Conservation (phyloP, 2,797 vertebrate genomes). For the Hypotaenidia okinawae region DNA sequence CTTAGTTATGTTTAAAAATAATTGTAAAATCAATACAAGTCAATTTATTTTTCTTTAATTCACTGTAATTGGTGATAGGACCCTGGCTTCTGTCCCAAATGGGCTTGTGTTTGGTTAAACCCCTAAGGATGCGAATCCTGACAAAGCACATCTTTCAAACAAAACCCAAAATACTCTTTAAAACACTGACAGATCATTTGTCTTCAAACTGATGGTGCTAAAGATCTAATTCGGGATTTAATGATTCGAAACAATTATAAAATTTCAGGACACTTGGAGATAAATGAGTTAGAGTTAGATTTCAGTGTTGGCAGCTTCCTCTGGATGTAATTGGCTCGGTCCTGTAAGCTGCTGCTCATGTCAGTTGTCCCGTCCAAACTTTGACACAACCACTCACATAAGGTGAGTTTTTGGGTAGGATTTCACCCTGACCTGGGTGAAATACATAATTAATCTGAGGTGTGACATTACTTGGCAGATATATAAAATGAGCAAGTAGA, state of each 20-base stretch:
- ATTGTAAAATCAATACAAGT: background rate
- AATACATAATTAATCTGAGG: background rate
- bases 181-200: background rate
- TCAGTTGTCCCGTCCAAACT: background rate
- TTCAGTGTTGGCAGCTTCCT: background rate
- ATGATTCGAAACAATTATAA: background rate
- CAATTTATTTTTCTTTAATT: background rate
- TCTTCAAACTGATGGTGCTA: background rate
- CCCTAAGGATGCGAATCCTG: background rate
- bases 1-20: background rate
- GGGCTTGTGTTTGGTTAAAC: background rate
- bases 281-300: background rate
- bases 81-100: background rate
- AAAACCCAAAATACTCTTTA: background rate
- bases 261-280: background rate
- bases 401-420: background rate
- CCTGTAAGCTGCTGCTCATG: background rate
- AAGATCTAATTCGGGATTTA: constrained; percentile 1
- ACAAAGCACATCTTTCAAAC: background rate
- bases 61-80: background rate
- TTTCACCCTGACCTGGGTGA: background rate
- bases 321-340: background rate
- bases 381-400: background rate
- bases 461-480: background rate
- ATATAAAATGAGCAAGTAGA: background rate